Evolutionary conservation across 2,113 vertebrate species (phyloP).

Genomic region (Eptesicus fuscus): DNA sequence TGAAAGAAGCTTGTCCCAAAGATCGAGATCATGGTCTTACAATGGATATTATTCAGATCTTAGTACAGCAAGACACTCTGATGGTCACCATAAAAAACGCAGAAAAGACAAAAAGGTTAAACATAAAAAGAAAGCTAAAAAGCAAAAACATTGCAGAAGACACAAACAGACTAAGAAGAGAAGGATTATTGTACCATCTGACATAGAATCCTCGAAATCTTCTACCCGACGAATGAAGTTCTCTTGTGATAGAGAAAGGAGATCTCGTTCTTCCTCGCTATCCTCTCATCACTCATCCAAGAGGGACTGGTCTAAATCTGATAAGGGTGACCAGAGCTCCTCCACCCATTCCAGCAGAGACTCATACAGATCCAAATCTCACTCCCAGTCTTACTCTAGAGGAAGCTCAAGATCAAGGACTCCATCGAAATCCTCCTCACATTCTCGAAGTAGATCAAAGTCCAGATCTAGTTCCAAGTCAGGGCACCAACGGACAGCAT

Average conservation of each 20-base stretch:
- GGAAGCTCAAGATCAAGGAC: conserved; percentile 81
- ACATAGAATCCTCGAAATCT: conserved; percentile 83
- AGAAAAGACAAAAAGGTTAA: conserved; percentile 94
- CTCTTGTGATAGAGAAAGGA: conserved; percentile 77
- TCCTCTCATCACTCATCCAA: conserved; percentile 83
- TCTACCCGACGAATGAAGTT: conserved; percentile 80
- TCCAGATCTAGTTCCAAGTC: conserved; percentile 88
- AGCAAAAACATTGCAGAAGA: conserved; percentile 91
- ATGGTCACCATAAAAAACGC: conserved; percentile 82
- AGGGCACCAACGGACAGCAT: conserved; percentile 76
- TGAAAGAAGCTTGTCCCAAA: conserved; percentile 88
- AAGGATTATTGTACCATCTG: conserved; percentile 76
- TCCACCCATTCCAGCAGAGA: conserved; percentile 83
- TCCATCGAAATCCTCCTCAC: conserved; percentile 67
- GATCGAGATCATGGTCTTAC: conserved; percentile 91
- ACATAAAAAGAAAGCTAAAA: conserved; percentile 94
- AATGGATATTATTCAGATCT: conserved; percentile 85
- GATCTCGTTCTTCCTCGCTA: conserved; percentile 83
- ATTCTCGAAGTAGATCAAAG: conserved; percentile 80
- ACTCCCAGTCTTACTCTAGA: conserved; percentile 83
- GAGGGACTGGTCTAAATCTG: conserved; percentile 85
- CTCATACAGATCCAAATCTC: conserved; percentile 83
- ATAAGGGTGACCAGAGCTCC: conserved; percentile 82
- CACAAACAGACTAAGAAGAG: conserved; percentile 87
- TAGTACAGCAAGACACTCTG: conserved; percentile 83